A percentile compares a stretch with the other conserved stretches of the same genome.
Conservation (phyloP, 2,888 invertebrate genomes). For the Pollenia amentaria region DNA sequence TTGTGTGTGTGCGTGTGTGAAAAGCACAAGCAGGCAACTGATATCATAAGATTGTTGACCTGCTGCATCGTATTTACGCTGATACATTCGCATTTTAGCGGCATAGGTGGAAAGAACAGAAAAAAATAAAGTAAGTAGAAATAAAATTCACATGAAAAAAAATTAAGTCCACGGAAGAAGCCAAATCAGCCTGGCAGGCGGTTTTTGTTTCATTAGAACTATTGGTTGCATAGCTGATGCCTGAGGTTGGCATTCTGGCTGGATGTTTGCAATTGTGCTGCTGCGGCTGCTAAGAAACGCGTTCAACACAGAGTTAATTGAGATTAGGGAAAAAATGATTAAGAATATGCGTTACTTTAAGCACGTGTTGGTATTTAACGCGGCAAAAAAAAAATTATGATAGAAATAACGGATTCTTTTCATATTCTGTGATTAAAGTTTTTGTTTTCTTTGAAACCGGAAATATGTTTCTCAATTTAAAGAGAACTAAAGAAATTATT, state of each 20-base stretch:
- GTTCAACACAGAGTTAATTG: slow-evolving; percentile 57
- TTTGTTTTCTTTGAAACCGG: slow-evolving; percentile 29
- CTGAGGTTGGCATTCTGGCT: neutral
- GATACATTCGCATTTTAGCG: neutral
- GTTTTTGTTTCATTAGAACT: slow-evolving; percentile 54
- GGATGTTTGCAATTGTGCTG: slow-evolving; percentile 9
- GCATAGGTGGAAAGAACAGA: slow-evolving; percentile 38
- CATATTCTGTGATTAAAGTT: neutral
- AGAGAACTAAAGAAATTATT: slow-evolving; percentile 5
- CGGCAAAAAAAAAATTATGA: slow-evolving; percentile 18
- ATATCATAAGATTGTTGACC: slow-evolving; percentile 60
- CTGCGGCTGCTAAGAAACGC: slow-evolving; percentile 50
- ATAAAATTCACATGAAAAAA: slow-evolving; percentile 40
- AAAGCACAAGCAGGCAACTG: slow-evolving; percentile 22
- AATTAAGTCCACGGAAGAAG: slow-evolving; percentile 16
- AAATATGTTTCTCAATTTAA: slow-evolving; percentile 36
- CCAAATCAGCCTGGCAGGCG: slow-evolving; percentile 44
- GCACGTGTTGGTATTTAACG: slow-evolving; percentile 68
- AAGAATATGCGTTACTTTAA: slow-evolving; percentile 68
- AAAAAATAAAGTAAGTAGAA: slow-evolving; percentile 32
- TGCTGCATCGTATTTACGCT: slow-evolving; percentile 5
- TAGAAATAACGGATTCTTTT: slow-evolving; percentile 51
- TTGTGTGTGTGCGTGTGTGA: slow-evolving; percentile 6
- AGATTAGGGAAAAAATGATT: slow-evolving; percentile 59
- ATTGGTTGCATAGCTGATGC: neutral